Evolutionary conservation across 1,140 invertebrate genomes (phyloP), one percentile per base, ranked within the genome.

Genomic region (Drosophila nebulosa): DNA sequence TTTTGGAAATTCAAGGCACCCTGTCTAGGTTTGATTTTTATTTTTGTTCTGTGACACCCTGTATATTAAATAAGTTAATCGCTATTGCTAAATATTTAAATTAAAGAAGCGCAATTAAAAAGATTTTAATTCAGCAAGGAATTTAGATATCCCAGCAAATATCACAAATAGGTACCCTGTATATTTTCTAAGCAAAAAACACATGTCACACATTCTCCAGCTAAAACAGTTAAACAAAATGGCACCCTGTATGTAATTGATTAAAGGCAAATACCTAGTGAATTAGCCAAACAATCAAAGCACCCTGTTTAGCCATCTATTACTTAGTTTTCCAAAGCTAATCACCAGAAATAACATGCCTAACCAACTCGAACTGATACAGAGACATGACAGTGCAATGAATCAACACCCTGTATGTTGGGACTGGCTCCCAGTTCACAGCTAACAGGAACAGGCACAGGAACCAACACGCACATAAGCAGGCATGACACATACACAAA

Each of bases 381-480:
- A 24, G 4, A 24, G 24, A 35, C 32, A n/a, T 22, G 10, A 5
- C 6, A 32, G 7, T 55, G 4, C 22, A 7, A 3, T 14, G 16
- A 16, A 32, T 14, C 1, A 36, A 16, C 60, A 53, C 50, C 60
- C 60, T 63, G 60, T 63, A 53, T 52, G n/a, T 10, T 52, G 64
- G 35, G 56, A 32, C 46, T 62, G 30, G 51, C 53, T 26, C 63
- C 55, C 26, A 46, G 59, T 35, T 71, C 66, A 72, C 75, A 84
- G 66, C 39, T 67, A 78, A 84, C 78, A 85, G 80, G 79, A 69
- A 61, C 70, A 84, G 79, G 66, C 63, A 62, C 51, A 52, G 58
- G 57, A 81, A 67, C 68, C 65, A 79, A 79, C 76, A 78, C 50
- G 71, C 74, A 74, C 62, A 76, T 79, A 79, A 76, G 69, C 69